Evolutionary conservation across 2,113 vertebrate species (phyloP).

Genomic region (Tupaia tana): DNA sequence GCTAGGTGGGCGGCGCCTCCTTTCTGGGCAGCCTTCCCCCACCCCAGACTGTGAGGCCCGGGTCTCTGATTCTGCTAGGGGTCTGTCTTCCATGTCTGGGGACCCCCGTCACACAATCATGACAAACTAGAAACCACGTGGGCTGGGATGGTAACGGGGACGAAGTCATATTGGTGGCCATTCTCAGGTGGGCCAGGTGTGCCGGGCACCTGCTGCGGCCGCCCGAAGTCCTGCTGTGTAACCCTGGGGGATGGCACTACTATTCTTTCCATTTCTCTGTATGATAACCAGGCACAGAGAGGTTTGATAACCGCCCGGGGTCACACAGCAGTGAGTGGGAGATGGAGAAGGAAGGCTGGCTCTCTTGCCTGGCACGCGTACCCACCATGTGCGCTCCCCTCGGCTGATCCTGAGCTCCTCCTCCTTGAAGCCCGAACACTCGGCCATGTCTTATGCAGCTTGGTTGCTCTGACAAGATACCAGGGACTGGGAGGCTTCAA

Average conservation of each 20-base stretch:
- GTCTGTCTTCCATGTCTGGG: not conserved
- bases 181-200: rapidly evolving
- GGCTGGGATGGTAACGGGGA: not conserved
- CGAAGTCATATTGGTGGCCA: rapidly evolving
- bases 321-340: not conserved
- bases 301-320: too few relatives aligned
- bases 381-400: too few relatives aligned
- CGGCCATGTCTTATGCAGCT: not conserved
- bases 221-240: not conserved
- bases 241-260: rapidly evolving
- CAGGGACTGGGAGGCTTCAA: not conserved
- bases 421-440: not conserved
- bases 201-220: not conserved
- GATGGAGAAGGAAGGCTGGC: not conserved
- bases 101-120: not conserved
- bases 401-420: not conserved
- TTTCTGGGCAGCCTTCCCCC: not conserved
- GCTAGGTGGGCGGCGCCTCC: rapidly evolving
- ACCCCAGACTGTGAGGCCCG: not conserved
- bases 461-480: not conserved
- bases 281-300: too few relatives aligned
- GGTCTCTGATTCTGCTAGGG: too few relatives aligned
- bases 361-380: not conserved
- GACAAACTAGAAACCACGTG: not conserved
- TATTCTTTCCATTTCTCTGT: not conserved